Evolutionary conservation across 2,113 vertebrate species (phyloP), one percentile per base, ranked within the genome.

Genomic region (Circaetus gallicus): DNA sequence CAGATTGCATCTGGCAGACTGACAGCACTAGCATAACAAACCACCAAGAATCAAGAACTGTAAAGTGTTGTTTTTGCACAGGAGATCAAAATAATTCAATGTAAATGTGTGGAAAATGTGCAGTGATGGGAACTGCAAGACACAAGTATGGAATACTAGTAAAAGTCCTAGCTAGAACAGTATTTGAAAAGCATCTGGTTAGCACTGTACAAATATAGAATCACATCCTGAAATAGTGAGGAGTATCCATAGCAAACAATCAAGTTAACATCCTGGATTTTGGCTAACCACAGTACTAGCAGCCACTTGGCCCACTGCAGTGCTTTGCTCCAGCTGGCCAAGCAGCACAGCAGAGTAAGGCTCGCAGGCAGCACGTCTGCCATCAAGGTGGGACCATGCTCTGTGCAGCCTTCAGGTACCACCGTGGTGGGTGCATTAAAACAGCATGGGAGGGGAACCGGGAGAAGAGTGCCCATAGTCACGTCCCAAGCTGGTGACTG

Each of bases 211-310:
- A 87, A 82, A 89, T 89, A 79, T 3, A 91, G 86, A 92, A 49
- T 84, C 61, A 49, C 36, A 69, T 82, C 61, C 90, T 84, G 81
- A 95, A 78, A 52, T 47, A 76, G 56, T 72, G 29, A 0, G 3
- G 42, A 77, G 56, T 89, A 92, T 84, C 88, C 83, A 92, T 31
- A 89, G 86, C 94, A 95, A 95, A 84, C 45, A 83, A n/a, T 16
- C 53, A 84, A 43, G 31, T 71, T 76, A 52, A 49, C 49, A 67
- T 85, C 56, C 86, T 97, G 86, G 56, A 45, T 87, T 94, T 89
- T n/a, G 43, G 40, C 43, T 91, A 69, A 58, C n/a, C 65, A 24
- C 26, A 25, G 55, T 0, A 28, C 55, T 34, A 81, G 50, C 49
- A 94, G 79, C 32, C 47, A 52, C 49, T 86, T 83, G 72, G 42